Base-by-base conservation (phyloP, 2,888 invertebrate genomes). In the Erebia ligea region DNA sequence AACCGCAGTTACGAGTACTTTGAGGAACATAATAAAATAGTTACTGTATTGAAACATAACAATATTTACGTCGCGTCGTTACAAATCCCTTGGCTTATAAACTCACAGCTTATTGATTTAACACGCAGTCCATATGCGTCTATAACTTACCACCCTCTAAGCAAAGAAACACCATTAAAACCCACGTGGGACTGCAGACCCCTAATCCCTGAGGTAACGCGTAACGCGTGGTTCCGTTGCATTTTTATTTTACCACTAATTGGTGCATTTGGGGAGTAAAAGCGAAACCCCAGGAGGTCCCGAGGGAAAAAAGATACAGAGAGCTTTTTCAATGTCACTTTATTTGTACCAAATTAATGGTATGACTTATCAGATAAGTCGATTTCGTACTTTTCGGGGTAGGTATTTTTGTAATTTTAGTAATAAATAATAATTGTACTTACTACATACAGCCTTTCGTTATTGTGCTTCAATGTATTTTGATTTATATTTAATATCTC, bases 221-320 rank as follows among this genome's bases (percentile, higher is more conserved):
- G 84, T 90, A 88, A 87, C 86, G 88, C 85, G 87, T 87, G 87
- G 91, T 92, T 91, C 91, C 89, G 88, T 78, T 89, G 90, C 90
- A 90, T 89, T 91, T 89, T 91, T 92, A 91, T 88, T 91, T 91
- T 85, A 84, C 92, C 91, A 88, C 92, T 92, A 93, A 92, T 93
- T 92, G 92, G 91, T 87, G 88, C 91, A 88, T 88, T 90, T 87
- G 76, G 87, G 85, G 88, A 87, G 85, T 82, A 80, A 78, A 81
- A 79, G 78, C 80, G 84, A 85, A 84, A 85, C 90, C 90, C 88
- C 84, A 82, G 77, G 68, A 67, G 61, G 79, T 85, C 91, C 80
- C 89, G 52, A 71, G 88, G 85, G 92, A 78, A 76, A 78, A 80
- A 76, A 77, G 77, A 79, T 77, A 80, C 83, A 84, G 84, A 84